Evolutionary conservation across 2,113 vertebrate genomes (phyloP), one percentile per base, ranked within the genome.

Genomic region (Salminus brasiliensis): DNA sequence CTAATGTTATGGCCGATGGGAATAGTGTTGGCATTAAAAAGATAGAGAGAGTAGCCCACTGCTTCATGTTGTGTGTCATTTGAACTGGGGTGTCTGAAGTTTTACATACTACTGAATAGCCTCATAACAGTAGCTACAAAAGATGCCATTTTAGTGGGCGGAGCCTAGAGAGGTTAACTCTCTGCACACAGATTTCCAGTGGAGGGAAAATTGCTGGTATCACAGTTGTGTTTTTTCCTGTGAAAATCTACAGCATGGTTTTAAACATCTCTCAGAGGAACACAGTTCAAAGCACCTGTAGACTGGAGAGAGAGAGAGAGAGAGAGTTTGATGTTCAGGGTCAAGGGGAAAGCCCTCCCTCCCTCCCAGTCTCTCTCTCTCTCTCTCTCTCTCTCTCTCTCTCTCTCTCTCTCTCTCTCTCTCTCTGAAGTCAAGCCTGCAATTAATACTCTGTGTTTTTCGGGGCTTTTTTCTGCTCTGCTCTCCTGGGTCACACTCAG

Each of bases 381-480:
- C 7, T 60, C 74, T 70, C 74, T 76, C 70, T 72, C 4, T 39
- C 36, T 39, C 4, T 39, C 36, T 39, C 4, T 39, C 36, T 39
- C 4, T 53, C 11, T 39, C 7, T 60, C 74, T 70, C 74, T 76
- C 68, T 53, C 8, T 23, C 13, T 60, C 70, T 71, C 79, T 77
- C 62, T 57, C 18, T 45, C 70, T 72, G 57, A 65, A 69, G 70
- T 77, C 53, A 41, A 65, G 30, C 63, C 49, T 52, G 53, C 57
- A 79, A 62, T 77, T 83, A 82, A 79, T 65, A 67, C 63, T 55
- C 67, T 67, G 63, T 68, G 60, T 78, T 79, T 85, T 67, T 66
- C 52, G 34, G 16, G 47, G 18, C 39, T 47, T 60, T 55, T 32
- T 53, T 62, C 78, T 27, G 43, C 13, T 36, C 45, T 76, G 74